Conservation (phyloP, 2,113 vertebrate species). For the Recurvirostra avosetta region DNA sequence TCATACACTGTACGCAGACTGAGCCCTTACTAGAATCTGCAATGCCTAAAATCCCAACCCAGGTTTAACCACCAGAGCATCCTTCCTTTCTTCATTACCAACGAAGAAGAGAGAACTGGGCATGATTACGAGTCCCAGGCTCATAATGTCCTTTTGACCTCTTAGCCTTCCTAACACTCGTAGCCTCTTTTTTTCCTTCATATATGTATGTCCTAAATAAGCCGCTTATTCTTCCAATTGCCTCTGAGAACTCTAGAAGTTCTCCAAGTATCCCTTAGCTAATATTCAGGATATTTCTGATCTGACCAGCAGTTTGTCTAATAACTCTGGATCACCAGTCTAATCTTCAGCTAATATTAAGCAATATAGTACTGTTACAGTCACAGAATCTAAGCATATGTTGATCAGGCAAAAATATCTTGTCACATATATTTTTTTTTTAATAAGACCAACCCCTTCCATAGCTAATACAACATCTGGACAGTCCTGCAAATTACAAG, state of each 20-base stretch:
- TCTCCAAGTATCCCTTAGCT: background rate
- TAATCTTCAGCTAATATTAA: background rate
- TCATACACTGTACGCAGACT: background rate
- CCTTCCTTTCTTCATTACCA: background rate
- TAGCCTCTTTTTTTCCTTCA: background rate
- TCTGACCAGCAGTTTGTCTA: background rate
- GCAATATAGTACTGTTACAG: background rate
- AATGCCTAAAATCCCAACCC: background rate
- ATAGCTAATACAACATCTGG: background rate
- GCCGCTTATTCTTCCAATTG: background rate
- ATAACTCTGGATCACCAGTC: background rate
- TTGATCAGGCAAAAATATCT: background rate
- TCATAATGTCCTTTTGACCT: rapidly evolving
- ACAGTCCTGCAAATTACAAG: background rate
- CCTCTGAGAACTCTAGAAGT: background rate
- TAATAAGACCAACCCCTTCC: background rate
- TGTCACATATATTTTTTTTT: background rate
- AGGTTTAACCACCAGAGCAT: background rate
- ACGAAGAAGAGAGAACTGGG: background rate
- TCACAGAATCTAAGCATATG: background rate
- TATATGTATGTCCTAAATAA: background rate
- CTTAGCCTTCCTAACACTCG: background rate
- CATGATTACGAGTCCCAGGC: background rate
- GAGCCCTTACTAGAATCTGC: background rate
- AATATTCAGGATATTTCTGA: background rate